Percentiles rank a stretch among this genome's conserved stretches.
Conservation (phyloP, 2,113 vertebrate genomes). For the Halcyon malimbica region DNA sequence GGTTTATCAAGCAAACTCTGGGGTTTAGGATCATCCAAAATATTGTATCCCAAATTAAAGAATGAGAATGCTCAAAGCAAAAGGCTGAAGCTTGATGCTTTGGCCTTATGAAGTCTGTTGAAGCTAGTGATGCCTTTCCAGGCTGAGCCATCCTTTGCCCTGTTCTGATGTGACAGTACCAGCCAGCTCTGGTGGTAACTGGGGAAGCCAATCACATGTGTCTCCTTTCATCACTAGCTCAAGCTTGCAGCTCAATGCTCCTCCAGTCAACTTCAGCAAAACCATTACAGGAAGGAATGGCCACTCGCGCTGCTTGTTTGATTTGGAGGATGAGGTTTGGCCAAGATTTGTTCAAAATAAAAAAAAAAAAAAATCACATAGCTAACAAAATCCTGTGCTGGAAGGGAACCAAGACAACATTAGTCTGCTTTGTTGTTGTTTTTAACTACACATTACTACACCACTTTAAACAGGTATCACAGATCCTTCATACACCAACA, state of each 20-base stretch:
- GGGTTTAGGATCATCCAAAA: background rate
- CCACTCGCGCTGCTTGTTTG: background rate
- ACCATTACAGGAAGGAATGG: background rate
- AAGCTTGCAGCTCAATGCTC: background rate
- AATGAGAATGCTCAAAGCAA: background rate
- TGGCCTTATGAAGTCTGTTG: background rate
- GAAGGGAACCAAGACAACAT: background rate
- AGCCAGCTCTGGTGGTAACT: background rate
- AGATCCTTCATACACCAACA: background rate
- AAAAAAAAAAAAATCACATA: background rate
- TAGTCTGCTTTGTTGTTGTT: too few species aligned
- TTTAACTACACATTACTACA: background rate
- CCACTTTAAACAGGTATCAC: background rate
- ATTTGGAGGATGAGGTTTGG: background rate
- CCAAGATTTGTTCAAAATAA: background rate
- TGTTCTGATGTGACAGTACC: background rate
- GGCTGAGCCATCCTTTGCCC: background rate
- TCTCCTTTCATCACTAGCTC: background rate
- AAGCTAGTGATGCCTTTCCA: background rate
- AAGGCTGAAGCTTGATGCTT: background rate
- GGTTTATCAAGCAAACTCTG: background rate
- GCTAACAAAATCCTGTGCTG: background rate
- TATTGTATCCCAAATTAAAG: background rate
- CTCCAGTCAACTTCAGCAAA: constrained; percentile 28
- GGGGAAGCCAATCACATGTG: background rate